Conservation (phyloP, 2,888 invertebrate species). For the Metellina segmentata region DNA sequence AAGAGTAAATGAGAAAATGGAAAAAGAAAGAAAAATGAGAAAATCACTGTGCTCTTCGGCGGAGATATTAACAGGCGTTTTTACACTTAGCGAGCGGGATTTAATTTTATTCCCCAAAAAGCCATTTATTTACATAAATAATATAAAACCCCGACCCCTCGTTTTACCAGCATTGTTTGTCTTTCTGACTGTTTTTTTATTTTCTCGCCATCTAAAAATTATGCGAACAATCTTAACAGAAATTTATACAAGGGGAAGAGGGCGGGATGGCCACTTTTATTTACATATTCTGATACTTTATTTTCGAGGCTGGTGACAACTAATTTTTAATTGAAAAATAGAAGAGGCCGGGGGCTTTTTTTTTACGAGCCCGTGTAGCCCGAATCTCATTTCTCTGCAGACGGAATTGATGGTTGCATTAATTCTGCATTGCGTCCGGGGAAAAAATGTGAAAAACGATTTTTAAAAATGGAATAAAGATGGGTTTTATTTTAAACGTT, state of each 20-base stretch:
- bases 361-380: neutral
- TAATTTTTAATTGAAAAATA: slow-evolving; percentile 2
- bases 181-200: neutral
- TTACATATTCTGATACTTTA: slow-evolving; percentile 24
- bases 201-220: neutral
- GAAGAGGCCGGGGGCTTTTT: neutral
- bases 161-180: neutral
- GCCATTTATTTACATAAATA: slow-evolving; percentile 62
- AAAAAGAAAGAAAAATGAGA: neutral
- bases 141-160: slow-evolving; percentile 3
- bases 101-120: slow-evolving; percentile 53
- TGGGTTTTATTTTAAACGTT: neutral
- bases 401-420: neutral
- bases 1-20: slow-evolving; percentile 27
- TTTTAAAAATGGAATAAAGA: neutral
- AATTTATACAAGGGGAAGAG: neutral
- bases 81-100: slow-evolving; percentile 50
- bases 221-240: slow-evolving; percentile 16
- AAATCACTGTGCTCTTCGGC: slow-evolving; percentile 6
- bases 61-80: slow-evolving; percentile 52
- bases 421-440: neutral
- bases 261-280: neutral
- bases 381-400: neutral
- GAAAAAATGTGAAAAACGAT: neutral
- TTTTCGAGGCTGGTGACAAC: neutral